Evolutionary conservation across 2,888 invertebrate species (phyloP), one percentile per base, ranked within the genome.

Genomic region (Elaeidobius kamerunicus): DNA sequence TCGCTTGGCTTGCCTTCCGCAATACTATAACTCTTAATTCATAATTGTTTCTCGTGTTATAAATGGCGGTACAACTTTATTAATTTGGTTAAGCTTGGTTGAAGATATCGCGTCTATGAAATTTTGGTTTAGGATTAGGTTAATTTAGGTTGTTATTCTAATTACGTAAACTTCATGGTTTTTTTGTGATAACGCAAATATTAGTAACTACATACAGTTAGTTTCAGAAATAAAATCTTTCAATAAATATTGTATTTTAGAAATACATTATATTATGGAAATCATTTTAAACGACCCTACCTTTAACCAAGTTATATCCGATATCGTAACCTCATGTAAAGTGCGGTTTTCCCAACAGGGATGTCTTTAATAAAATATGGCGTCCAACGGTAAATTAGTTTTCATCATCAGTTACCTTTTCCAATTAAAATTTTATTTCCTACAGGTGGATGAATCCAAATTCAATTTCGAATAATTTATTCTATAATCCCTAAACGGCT

Each of bases 1-100:
- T 41, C 35, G 41, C 28, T 46, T 32, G 23, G 42, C 40, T 28
- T 43, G 28, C n/a, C 6, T 17, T 23, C 42, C 39, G 20, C 23
- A 41, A 43, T 43, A 52, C 49, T 39, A 32, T 39, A 54, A 54
- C 39, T 44, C 49, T 43, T 54, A 20, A 44, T 49, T 48, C 49
- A 36, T 44, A 43, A 53, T 47, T 40, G 52, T 46, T 52, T 28
- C 52, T 27, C n/a, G 38, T 12, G 32, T 52, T 45, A 45, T 20
- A 15, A 45, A 23, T 42, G 36, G 39, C 32, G 40, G 12, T 30
- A 45, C 18, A 52, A 50, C 27, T 27, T 50, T 36, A 42, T 50
- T 50, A 47, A 45, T 35, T 45, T 36, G 35, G 39, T 49, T 35
- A 28, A 20, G 27, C 1, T 1, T 30, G 15, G 3, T 40, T 1